Evolutionary conservation across 2,797 vertebrate genomes (phyloP).

Genomic region (Hyperoplus immaculatus): DNA sequence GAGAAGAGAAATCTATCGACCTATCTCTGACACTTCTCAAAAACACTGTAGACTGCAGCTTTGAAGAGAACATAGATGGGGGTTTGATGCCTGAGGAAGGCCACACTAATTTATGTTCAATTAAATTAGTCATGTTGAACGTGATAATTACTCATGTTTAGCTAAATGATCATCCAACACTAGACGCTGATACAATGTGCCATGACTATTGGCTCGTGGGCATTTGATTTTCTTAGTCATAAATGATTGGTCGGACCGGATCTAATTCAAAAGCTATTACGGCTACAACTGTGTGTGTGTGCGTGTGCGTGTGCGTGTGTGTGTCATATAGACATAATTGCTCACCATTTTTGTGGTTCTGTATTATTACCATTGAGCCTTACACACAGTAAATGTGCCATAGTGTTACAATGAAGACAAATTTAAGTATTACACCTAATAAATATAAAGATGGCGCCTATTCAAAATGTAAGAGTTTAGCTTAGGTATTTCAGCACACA

Average conservation of each 20-base stretch:
- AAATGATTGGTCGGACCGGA: conserved; percentile 41
- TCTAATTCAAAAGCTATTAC: conserved; percentile 59
- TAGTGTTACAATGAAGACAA: neutral
- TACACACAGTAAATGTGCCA: neutral
- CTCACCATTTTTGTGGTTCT: neutral
- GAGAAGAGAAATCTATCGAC: neutral
- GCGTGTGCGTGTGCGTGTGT: conserved; percentile 5
- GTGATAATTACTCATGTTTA: conserved; percentile 78
- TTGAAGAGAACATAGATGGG: conserved; percentile 33
- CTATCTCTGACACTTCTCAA: neutral
- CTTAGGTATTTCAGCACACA: neutral
- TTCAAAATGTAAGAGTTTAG: neutral
- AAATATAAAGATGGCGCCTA: neutral
- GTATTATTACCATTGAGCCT: neutral
- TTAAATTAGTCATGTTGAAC: conserved; percentile 80
- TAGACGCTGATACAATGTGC: conserved; percentile 67
- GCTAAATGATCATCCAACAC: conserved; percentile 70
- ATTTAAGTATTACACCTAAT: neutral
- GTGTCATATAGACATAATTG: neutral
- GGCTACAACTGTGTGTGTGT: neutral
- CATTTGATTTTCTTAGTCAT: conserved; percentile 69
- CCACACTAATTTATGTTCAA: conserved; percentile 73
- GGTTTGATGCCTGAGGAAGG: conserved; percentile 66
- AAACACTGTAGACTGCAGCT: conserved; percentile 13
- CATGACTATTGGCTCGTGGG: conserved; percentile 66